Percentiles rank a stretch among this genome's conserved stretches.
Conservation (phyloP, 2,888 invertebrate species). For the Hemicrepidius hirtus region DNA sequence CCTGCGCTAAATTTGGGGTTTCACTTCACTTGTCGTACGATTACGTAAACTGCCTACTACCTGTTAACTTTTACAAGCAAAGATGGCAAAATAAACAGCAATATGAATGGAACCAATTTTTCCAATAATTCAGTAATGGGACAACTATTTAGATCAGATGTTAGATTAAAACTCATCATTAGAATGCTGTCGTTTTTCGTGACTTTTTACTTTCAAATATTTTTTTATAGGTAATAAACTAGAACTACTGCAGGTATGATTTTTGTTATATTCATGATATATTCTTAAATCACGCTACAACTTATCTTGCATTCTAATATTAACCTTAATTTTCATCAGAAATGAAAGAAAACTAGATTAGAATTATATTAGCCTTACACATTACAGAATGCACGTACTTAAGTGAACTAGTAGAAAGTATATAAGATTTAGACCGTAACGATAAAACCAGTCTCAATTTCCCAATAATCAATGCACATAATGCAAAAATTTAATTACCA, state of each 20-base stretch:
- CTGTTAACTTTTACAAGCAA: neutral
- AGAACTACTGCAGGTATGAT: too few relatives aligned
- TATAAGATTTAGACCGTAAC: slow-evolving; percentile 37
- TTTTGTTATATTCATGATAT: too few relatives aligned
- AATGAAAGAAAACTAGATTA: neutral
- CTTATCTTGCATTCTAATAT: neutral
- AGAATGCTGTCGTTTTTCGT: too few relatives aligned
- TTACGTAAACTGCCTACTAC: slow-evolving; percentile 6
- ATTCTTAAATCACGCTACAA: too few relatives aligned
- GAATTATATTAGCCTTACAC: neutral
- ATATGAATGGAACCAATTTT: neutral
- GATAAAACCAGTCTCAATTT: slow-evolving; percentile 40
- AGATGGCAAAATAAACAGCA: neutral
- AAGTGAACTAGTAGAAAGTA: slow-evolving; percentile 34
- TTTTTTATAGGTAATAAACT: too few relatives aligned
- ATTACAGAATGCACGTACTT: slow-evolving; percentile 24
- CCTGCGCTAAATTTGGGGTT: neutral
- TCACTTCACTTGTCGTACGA: slow-evolving; percentile 12
- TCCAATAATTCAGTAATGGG: slow-evolving; percentile 8
- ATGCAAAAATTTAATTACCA: slow-evolving; percentile 25
- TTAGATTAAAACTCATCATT: neutral
- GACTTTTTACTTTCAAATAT: too few relatives aligned
- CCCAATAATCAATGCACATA: slow-evolving; percentile 33
- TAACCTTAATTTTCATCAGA: neutral
- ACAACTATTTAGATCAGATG: neutral